A percentile compares a stretch with the other conserved stretches of the same genome.
Evolutionary conservation across 2,113 vertebrate species (phyloP).

Genomic region (Mixornis gularis): DNA sequence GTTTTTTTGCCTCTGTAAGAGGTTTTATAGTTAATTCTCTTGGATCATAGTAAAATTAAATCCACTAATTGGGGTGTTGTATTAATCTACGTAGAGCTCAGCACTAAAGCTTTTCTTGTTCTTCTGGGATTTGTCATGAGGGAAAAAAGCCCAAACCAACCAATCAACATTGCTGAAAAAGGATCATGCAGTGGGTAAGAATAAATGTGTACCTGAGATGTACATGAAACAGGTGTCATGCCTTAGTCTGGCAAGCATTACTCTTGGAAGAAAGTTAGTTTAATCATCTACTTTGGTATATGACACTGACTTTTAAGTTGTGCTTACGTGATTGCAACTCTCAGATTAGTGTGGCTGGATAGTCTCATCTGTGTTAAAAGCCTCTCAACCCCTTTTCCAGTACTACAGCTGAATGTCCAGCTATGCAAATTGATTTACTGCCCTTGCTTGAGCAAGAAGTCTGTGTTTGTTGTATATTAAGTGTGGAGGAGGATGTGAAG

Average conservation of each 20-base stretch:
- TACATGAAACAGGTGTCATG: neutral
- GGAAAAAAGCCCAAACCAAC: neutral
- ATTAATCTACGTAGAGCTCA: neutral
- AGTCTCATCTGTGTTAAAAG: neutral
- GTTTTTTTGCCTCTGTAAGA: neutral
- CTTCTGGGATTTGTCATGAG: neutral
- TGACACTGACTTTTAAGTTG: neutral
- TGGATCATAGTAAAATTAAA: neutral
- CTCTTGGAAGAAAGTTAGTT: neutral
- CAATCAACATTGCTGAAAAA: neutral
- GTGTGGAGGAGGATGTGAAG: neutral
- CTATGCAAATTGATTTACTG: neutral
- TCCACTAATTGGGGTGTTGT: neutral
- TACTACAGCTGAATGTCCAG: neutral
- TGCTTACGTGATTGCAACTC: neutral
- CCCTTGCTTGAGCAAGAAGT: neutral
- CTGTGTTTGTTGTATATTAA: fast-evolving
- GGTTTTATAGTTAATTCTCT: neutral
- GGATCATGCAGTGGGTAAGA: neutral
- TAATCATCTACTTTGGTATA: neutral
- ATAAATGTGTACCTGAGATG: neutral
- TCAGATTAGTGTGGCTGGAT: neutral
- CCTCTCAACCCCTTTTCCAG: neutral
- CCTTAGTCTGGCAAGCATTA: neutral
- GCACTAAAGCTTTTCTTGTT: neutral